Conservation (phyloP, 2,888 invertebrate species). For the Diogma glabrata region DNA sequence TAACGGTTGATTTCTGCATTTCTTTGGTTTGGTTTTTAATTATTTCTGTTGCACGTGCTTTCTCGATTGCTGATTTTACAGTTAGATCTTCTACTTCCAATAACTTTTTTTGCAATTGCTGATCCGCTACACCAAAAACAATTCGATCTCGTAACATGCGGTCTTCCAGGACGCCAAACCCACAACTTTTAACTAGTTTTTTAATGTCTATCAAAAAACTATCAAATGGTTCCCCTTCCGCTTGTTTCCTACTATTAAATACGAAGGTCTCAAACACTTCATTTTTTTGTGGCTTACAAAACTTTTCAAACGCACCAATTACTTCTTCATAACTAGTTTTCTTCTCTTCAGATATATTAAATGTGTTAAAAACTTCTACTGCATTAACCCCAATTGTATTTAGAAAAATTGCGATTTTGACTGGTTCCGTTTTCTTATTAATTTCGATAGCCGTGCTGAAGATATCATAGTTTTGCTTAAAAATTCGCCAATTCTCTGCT, state of each 20-base stretch:
- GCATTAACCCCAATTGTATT: conserved; percentile 19
- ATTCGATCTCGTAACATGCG: conserved; percentile 10
- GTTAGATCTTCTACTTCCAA: conserved; percentile 2
- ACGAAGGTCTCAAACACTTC: conserved; percentile 6
- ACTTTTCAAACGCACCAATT: conserved; percentile 16
- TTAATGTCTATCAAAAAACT: conserved; percentile 12
- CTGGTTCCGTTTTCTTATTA: conserved; percentile 15
- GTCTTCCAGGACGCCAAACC: conserved; percentile 4
- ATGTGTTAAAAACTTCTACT: too few relatives aligned
- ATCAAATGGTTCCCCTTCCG: conserved; percentile 10
- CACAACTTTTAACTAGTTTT: conserved; percentile 9
- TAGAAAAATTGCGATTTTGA: conserved; percentile 19
- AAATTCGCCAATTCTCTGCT: too few relatives aligned
- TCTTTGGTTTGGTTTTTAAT: neutral
- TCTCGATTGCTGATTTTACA: conserved; percentile 4
- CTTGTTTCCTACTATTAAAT: conserved; percentile 10
- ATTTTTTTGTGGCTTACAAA: conserved; percentile 13
- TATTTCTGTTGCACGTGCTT: neutral
- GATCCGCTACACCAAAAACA: conserved; percentile 10
- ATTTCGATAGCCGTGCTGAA: too few relatives aligned
- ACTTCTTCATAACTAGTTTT: conserved; percentile 15
- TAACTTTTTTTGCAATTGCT: conserved; percentile 7
- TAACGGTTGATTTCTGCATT: neutral
- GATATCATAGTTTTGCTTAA: too few relatives aligned
- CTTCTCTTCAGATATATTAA: too few relatives aligned